These are phyloP conservation scores for Lethrus apterus DNA, from an alignment of 1,140 invertebrate genomes.

Conservation along the genomic window DNA sequence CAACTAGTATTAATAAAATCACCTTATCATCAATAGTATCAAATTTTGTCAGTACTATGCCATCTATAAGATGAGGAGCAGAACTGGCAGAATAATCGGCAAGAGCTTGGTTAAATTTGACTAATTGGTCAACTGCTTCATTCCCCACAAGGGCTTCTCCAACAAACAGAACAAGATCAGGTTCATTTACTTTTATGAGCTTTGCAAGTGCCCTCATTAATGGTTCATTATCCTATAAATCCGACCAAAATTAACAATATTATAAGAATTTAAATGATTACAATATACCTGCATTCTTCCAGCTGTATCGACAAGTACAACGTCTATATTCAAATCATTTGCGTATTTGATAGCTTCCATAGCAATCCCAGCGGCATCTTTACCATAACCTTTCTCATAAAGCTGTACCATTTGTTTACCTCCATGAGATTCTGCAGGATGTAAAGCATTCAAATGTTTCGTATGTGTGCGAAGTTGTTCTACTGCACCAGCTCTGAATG, in stretches of 20 bases:
- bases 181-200: slow-evolving; percentile 82
- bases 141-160: slow-evolving; percentile 99
- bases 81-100: slow-evolving; percentile 75
- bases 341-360: slow-evolving; percentile 92
- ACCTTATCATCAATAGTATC: slow-evolving; percentile 99
- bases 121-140: slow-evolving; percentile 97
- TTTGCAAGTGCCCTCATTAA: slow-evolving; percentile 95
- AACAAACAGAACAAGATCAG: slow-evolving; percentile 96
- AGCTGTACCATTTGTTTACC: slow-evolving; percentile 80
- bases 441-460: slow-evolving; percentile 87
- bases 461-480: slow-evolving; percentile 96
- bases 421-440: slow-evolving; percentile 68
- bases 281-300: slow-evolving; percentile 84
- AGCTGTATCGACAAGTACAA: slow-evolving; percentile 95
- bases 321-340: slow-evolving; percentile 72
- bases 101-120: slow-evolving; percentile 97
- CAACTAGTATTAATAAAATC: slow-evolving; percentile 21
- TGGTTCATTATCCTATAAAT: slow-evolving; percentile 83
- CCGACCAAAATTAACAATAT: slow-evolving; percentile 5
- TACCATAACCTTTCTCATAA: slow-evolving; percentile 97
- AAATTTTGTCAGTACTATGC: slow-evolving; percentile 97
- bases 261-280: slow-evolving; percentile 11
- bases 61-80: slow-evolving; percentile 92
- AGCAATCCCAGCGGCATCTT: slow-evolving; percentile 96
- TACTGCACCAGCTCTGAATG: slow-evolving; percentile 97